These are phyloP conservation scores for Prinia subflava DNA, from an alignment of 2,113 vertebrate genomes.

Conservation along the genomic window DNA sequence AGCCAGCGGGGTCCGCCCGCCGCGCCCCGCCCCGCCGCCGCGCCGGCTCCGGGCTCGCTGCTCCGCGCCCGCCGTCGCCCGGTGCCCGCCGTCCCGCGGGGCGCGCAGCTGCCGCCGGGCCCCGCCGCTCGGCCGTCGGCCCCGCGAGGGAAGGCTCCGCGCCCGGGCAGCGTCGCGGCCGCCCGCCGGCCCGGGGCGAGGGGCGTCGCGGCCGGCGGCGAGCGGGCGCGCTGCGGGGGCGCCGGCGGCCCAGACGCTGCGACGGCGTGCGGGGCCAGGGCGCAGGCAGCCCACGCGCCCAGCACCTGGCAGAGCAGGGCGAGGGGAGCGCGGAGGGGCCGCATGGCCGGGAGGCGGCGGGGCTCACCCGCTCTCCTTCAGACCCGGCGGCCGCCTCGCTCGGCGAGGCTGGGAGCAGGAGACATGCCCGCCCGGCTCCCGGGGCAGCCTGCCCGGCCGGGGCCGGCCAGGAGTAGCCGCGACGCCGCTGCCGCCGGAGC, in stretches of 20 bases:
- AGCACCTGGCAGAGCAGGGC: slow-evolving; percentile 40
- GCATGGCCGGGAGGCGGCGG: slow-evolving; percentile 42
- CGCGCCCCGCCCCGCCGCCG: no score
- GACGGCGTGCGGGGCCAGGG: not conserved
- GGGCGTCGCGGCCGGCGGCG: no score
- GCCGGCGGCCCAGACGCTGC: not conserved
- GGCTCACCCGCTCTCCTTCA: not conserved
- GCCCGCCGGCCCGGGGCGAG: no score
- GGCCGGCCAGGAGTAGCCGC: not conserved
- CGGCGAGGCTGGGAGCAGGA: not conserved
- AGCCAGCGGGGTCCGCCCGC: slow-evolving; percentile 35
- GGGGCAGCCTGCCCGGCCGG: not conserved
- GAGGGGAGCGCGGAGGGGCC: not conserved
- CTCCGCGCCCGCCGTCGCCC: no score
- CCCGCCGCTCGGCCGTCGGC: no score
- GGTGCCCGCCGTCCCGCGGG: no score
- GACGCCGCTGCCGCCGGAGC: not conserved
- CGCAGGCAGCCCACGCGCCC: slow-evolving; percentile 12
- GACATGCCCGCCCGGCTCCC: slow-evolving; percentile 29
- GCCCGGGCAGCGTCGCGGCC: no score
- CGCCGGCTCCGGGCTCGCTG: no score
- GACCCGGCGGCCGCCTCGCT: slow-evolving; percentile 16
- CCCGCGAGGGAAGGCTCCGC: no score
- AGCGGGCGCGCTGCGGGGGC: no score
- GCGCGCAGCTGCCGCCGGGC: no score